These are phyloP conservation scores for Nymphalis io DNA, from an alignment of 1,140 invertebrate genomes.

Conservation along the genomic window DNA sequence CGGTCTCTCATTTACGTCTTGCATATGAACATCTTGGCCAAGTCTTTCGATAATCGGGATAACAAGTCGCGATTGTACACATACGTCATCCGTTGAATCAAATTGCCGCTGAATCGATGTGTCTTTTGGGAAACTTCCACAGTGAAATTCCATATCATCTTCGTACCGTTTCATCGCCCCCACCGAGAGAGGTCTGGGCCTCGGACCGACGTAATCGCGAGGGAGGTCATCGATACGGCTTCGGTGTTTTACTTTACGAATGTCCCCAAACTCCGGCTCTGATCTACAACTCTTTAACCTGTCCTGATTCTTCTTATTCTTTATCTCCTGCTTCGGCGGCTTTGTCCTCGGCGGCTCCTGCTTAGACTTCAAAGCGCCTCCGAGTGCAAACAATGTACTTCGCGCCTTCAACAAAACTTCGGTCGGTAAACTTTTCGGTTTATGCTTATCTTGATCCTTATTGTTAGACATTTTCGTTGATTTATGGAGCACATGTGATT, in stretches of 20 bases:
- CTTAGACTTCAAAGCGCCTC: constrained; percentile 65
- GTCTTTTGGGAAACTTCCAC: constrained; percentile 55
- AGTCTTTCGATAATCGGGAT: constrained; percentile 71
- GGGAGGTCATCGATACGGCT: constrained; percentile 57
- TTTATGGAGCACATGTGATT: constrained; percentile 42
- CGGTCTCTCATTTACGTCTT: constrained; percentile 83
- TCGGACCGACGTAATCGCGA: constrained; percentile 44
- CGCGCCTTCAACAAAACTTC: constrained; percentile 70
- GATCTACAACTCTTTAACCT: constrained; percentile 64
- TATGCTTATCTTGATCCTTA: constrained; percentile 61
- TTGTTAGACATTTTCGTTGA: constrained; percentile 57
- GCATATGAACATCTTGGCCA: constrained; percentile 60
- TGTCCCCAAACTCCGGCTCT: constrained; percentile 67
- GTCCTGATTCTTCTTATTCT: constrained; percentile 54
- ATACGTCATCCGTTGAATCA: constrained; percentile 69
- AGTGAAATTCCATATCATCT: constrained; percentile 51
- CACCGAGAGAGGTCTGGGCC: constrained; percentile 63
- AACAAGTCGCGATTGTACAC: constrained; percentile 68
- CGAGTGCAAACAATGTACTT: constrained; percentile 63
- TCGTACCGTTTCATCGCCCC: constrained; percentile 63
- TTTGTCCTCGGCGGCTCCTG: constrained; percentile 53
- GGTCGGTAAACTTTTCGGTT: constrained; percentile 62
- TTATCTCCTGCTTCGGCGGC: constrained; percentile 51
- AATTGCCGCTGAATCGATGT: constrained; percentile 50
- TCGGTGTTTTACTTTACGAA: constrained; percentile 60